Evolutionary conservation across 2,888 invertebrate genomes (phyloP).

Genomic region (Microplitis deprimator): DNA sequence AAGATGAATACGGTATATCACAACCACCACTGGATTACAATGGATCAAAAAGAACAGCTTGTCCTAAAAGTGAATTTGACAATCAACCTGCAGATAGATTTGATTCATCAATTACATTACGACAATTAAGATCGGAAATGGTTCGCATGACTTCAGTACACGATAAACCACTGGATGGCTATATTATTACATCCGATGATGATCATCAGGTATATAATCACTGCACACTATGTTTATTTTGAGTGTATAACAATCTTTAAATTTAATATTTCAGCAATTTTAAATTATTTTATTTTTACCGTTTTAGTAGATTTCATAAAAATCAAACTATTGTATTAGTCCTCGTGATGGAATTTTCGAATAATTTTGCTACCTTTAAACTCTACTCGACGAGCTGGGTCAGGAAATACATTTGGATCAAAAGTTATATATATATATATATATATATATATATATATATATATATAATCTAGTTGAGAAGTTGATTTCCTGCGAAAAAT

Average conservation of each 20-base stretch:
- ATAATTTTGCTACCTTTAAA: too few species aligned
- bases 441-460: too few species aligned
- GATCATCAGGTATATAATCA: conserved; percentile 81
- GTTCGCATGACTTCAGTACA: conserved; percentile 70
- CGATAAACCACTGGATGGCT: conserved; percentile 77
- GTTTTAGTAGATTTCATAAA: too few species aligned
- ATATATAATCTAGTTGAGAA: too few species aligned
- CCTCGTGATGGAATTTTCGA: too few species aligned
- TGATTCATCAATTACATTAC: conserved; percentile 69
- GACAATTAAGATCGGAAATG: conserved; percentile 72
- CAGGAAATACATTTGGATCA: too few species aligned
- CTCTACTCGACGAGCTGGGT: too few species aligned
- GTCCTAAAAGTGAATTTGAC: conserved; percentile 52
- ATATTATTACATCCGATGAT: conserved; percentile 84
- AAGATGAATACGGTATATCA: conserved; percentile 45
- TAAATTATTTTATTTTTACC: too few species aligned
- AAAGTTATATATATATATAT: too few species aligned
- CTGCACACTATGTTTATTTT: not conserved
- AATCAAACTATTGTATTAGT: too few species aligned
- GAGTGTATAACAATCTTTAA: not conserved
- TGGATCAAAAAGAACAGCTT: conserved; percentile 59
- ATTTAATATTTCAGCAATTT: not conserved
- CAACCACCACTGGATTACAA: conserved; percentile 54
- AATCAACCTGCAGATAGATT: conserved; percentile 71
- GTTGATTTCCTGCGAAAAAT: too few species aligned